Evolutionary conservation across 2,797 vertebrate genomes (phyloP).

Genomic region (Ispidina lecontei): DNA sequence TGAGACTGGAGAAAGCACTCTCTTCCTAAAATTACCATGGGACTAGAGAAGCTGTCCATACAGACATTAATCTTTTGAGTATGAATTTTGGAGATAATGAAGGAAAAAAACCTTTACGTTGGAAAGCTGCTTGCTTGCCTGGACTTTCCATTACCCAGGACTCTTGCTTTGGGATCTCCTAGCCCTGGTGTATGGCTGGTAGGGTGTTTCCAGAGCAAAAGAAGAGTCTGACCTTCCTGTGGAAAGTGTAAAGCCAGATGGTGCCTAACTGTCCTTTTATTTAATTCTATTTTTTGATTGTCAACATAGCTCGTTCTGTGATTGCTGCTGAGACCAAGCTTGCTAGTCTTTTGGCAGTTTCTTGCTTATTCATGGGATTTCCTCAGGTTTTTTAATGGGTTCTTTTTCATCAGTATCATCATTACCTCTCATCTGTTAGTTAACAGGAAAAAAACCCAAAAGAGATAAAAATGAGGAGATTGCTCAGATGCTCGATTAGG

Average conservation of each 20-base stretch:
- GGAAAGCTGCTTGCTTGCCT: neutral
- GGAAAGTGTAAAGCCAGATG: neutral
- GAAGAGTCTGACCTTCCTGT: neutral
- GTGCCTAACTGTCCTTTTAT: neutral
- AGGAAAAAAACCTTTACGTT: neutral
- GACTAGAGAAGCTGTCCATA: neutral
- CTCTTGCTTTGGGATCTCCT: neutral
- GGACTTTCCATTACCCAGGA: neutral
- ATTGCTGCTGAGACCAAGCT: neutral
- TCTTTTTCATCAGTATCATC: constrained; percentile 21
- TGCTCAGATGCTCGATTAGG: constrained; percentile 32
- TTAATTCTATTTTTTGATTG: neutral
- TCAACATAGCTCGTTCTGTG: neutral
- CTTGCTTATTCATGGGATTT: constrained; percentile 20
- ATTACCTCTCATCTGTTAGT: constrained; percentile 31
- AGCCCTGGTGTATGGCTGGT: neutral
- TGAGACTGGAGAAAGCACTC: neutral
- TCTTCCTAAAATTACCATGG: neutral
- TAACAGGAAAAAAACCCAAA: neutral
- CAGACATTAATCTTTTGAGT: neutral
- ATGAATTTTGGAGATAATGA: neutral
- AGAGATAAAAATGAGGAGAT: constrained; percentile 31
- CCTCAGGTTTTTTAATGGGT: neutral
- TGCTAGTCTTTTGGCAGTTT: neutral
- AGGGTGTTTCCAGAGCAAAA: neutral